phyloP scores from a whole-genome alignment of 1,140 invertebrate genomes.

The Microplitis mediator region DNA sequence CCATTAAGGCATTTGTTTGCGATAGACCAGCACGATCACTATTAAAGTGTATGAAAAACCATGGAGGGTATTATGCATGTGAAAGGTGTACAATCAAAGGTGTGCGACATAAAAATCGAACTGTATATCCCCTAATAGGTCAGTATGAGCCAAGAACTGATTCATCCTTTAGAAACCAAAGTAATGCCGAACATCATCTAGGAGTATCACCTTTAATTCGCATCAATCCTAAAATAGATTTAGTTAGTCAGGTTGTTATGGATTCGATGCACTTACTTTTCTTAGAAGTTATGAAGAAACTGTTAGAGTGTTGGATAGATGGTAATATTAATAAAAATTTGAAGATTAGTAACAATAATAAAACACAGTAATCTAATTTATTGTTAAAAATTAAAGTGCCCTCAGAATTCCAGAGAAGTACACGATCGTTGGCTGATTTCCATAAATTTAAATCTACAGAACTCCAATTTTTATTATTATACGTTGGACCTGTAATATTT shows the following conservation, averaged over 20 bases:
- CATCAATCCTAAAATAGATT: conserved; percentile 7
- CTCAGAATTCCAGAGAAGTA: conserved; percentile 37
- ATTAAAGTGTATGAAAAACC: conserved; percentile 17
- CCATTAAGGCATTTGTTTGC: conserved; percentile 17
- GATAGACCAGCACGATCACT: conserved; percentile 22
- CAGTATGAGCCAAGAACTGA: conserved; percentile 2
- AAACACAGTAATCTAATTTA: background rate
- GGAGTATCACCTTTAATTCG: conserved; percentile 10
- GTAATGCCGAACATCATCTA: conserved; percentile 19
- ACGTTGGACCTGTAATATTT: conserved; percentile 32
- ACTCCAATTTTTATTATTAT: conserved; percentile 30
- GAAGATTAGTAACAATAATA: background rate
- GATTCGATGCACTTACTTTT: conserved; percentile 25
- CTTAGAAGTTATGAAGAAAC: conserved; percentile 24
- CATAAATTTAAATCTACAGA: conserved; percentile 33
- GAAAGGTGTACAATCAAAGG: conserved; percentile 24
- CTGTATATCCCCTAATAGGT: conserved; percentile 10
- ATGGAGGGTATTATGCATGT: conserved; percentile 27
- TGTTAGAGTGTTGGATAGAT: conserved; percentile 20
- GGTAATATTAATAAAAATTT: background rate
- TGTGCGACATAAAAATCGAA: conserved; percentile 7
- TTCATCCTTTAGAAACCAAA: conserved; percentile 9
- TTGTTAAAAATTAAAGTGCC: conserved; percentile 26
- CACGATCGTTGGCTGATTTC: conserved; percentile 23
- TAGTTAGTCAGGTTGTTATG: conserved; percentile 8